Evolutionary conservation across 2,113 vertebrate species (phyloP).

Genomic region (Phaetusa simplex): DNA sequence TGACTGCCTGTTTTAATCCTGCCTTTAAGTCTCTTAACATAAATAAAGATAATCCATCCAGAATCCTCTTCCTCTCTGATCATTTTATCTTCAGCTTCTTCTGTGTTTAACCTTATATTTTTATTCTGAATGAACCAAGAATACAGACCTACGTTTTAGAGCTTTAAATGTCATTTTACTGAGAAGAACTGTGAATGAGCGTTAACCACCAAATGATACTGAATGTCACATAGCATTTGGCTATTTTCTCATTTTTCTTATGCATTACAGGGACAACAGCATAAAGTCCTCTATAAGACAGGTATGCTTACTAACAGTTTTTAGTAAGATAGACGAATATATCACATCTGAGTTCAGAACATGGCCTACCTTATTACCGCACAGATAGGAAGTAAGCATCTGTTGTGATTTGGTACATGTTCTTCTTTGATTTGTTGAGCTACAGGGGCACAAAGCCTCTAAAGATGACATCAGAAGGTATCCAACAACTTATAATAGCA

Average conservation of each 20-base stretch:
- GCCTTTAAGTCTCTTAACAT: not conserved
- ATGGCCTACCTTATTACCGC: not conserved
- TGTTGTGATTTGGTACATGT: not conserved
- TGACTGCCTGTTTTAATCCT: not conserved
- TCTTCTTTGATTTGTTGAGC: not conserved
- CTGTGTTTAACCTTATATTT: not conserved
- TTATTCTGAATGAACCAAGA: not conserved
- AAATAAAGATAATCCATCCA: conserved; percentile 2
- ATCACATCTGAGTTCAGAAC: not conserved
- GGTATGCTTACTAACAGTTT: not conserved
- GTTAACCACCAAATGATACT: not conserved
- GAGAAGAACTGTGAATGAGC: not conserved
- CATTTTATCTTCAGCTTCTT: not conserved
- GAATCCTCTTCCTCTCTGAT: not conserved
- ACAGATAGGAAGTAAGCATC: not conserved
- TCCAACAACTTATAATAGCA: not conserved
- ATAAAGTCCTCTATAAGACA: not conserved
- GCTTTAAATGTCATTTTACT: not conserved
- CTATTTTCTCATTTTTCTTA: not conserved
- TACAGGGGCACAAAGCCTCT: not conserved
- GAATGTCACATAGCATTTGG: not conserved
- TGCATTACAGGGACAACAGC: not conserved
- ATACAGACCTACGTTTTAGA: not conserved
- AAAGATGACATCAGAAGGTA: not conserved
- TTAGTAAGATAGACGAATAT: not conserved